Evolutionary conservation across 2,797 vertebrate genomes (phyloP), one percentile per base, ranked within the genome.

Genomic region (Psittacula derbiana): DNA sequence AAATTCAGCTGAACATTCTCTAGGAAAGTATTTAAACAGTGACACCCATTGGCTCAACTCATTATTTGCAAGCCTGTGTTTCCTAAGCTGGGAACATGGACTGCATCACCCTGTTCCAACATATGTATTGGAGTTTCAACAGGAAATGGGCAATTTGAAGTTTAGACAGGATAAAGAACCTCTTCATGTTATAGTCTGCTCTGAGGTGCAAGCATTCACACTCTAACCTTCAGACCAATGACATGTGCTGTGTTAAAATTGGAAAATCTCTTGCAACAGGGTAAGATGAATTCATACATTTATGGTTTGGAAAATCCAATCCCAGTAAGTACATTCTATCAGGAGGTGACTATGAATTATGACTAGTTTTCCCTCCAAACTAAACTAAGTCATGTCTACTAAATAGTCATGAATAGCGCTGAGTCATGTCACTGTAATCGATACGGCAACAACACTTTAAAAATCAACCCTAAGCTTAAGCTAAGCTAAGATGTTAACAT

Each of bases 31-130:
- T 70, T 88, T 78, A 49, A 93, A 92, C 80, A 96, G 89, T 87
- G 97, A 95, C 97, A 97, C 88, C 95, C 88, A 92, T 7, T 90
- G 97, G 95, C 38, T 57, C 33, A 28, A 72, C 2, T 28, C 20
- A 19, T 62, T 55, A 86, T 44, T 44, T 91, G 49, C 95, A 96
- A 85, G 65, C 33, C 52, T 11, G 1, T 31, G 43, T 66, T 84
- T 86, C 53, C 80, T 44, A 33, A 16, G 2, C 4, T 16, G 66
- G 43, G 16, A 86, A 64, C 13, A 10, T 0, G 3, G 38, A 61
- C 25, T 53, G 19, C 12, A 62, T 38, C 8, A 19, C 17, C 25
- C 19, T 46, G 24, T 16, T 85, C 27, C 55, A 78, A 71, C 87
- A 47, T 0, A 14, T 2, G 19, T 25, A 47, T 0, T 50, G 36